A percentile compares a stretch with the other conserved stretches of the same genome.
Evolutionary conservation across 2,797 vertebrate genomes (phyloP).

Genomic region (Syngnathus rostellatus): DNA sequence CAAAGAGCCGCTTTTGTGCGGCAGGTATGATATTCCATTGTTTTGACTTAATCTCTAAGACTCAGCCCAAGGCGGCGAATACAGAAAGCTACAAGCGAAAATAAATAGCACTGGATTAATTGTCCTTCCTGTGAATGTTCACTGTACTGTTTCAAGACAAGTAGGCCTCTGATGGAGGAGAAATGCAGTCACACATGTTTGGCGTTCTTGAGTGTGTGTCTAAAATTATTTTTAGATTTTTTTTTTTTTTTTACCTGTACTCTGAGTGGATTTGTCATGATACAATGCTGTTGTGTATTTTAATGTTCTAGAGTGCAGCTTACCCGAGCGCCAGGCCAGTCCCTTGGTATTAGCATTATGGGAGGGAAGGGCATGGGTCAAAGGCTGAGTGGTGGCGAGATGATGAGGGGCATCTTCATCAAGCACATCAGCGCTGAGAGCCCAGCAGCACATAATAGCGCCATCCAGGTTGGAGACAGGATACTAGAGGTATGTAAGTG

Average conservation of each 20-base stretch:
- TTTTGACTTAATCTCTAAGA: constrained; percentile 47
- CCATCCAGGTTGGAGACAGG: constrained; percentile 85
- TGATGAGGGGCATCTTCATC: constrained; percentile 96
- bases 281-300: constrained; percentile 3
- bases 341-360: constrained; percentile 92
- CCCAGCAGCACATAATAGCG: constrained; percentile 83
- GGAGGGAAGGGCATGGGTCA: constrained; percentile 94
- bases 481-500: constrained; percentile 77
- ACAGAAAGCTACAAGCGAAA: constrained; percentile 10
- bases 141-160: constrained; percentile 19
- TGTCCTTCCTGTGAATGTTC: constrained; percentile 20
- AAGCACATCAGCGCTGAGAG: constrained; percentile 91
- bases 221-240: neutral
- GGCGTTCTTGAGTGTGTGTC: neutral
- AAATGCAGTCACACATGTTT: constrained; percentile 3
- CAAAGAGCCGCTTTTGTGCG: constrained; percentile 32
- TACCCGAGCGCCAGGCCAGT: constrained; percentile 78
- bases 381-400: constrained; percentile 86
- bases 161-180: constrained; percentile 7
- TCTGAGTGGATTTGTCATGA: constrained; percentile 8
- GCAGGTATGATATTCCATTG: constrained; percentile 41
- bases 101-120: constrained; percentile 24
- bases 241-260: neutral
- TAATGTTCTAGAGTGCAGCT: constrained; percentile 74
- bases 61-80: constrained; percentile 16